Evolutionary conservation across 1,140 invertebrate genomes (phyloP).

Genomic region (Tetragonula clypearis): DNA sequence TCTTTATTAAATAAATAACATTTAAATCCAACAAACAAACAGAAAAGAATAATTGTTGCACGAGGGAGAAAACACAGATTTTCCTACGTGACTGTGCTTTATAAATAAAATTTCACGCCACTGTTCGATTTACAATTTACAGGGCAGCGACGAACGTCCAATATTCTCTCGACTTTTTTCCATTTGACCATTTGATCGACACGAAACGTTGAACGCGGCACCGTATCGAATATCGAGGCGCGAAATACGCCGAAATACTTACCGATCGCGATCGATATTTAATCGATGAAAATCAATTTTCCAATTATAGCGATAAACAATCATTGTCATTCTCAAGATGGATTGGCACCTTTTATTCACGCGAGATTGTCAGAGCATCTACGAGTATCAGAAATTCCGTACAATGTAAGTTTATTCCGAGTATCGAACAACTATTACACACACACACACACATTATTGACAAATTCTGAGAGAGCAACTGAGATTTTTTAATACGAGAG

Average conservation of each 20-base stretch:
- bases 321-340: background rate
- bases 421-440: background rate
- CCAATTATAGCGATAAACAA: conserved; percentile 1
- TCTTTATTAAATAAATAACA: too few relatives aligned
- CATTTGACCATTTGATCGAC: background rate
- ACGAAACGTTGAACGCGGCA: background rate
- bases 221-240: conserved; percentile 11
- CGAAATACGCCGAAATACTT: background rate
- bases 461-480: background rate
- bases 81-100: background rate
- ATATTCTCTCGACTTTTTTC: background rate
- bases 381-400: background rate
- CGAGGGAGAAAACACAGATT: background rate
- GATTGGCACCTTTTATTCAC: background rate
- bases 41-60: background rate
- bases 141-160: background rate
- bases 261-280: background rate
- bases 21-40: too few relatives aligned
- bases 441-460: too few relatives aligned
- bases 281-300: conserved; percentile 9
- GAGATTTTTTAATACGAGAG: background rate
- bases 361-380: background rate
- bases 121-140: too few relatives aligned
- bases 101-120: background rate
- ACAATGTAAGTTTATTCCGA: too few relatives aligned